A percentile compares a stretch with the other conserved stretches of the same genome.
These are phyloP conservation scores for Agrotis clavis DNA, from an alignment of 2,888 invertebrate species.

Conservation along the genomic window DNA sequence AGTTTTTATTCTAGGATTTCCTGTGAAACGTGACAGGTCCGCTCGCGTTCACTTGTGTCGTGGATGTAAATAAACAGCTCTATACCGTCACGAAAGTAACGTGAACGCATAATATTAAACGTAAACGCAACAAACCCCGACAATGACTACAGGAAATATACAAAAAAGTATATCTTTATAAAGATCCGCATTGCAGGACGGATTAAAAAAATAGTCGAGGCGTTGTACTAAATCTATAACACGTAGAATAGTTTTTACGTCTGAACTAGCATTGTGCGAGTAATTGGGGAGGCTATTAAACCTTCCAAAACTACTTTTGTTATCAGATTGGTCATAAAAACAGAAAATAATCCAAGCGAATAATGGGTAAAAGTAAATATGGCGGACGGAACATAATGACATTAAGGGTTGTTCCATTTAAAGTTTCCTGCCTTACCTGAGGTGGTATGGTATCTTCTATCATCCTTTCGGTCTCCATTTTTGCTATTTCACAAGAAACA, in stretches of 20 bases:
- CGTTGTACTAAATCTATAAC: constrained; percentile 32
- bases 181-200: constrained; percentile 81
- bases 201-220: constrained; percentile 42
- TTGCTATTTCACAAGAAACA: constrained; percentile 93
- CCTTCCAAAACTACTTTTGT: constrained; percentile 49
- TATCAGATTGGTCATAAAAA: constrained; percentile 70
- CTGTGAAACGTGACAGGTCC: constrained; percentile 54
- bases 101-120: constrained; percentile 34
- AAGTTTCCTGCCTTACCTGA: constrained; percentile 81
- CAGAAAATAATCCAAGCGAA: constrained; percentile 77
- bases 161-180: constrained; percentile 55
- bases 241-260: constrained; percentile 26
- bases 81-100: constrained; percentile 32
- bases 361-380: constrained; percentile 83
- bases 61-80: constrained; percentile 48
- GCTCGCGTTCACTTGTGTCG: constrained; percentile 6
- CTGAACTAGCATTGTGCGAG: constrained; percentile 22
- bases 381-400: constrained; percentile 88
- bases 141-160: constrained; percentile 40
- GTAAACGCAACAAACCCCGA: constrained; percentile 40
- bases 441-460: constrained; percentile 93
- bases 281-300: constrained; percentile 27
- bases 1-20: constrained; percentile 46
- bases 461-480: constrained; percentile 98
- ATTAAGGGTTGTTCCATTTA: constrained; percentile 85